These are phyloP conservation scores for Formicarius rufipectus DNA, from an alignment of 2,113 vertebrate species.

Conservation along the genomic window DNA sequence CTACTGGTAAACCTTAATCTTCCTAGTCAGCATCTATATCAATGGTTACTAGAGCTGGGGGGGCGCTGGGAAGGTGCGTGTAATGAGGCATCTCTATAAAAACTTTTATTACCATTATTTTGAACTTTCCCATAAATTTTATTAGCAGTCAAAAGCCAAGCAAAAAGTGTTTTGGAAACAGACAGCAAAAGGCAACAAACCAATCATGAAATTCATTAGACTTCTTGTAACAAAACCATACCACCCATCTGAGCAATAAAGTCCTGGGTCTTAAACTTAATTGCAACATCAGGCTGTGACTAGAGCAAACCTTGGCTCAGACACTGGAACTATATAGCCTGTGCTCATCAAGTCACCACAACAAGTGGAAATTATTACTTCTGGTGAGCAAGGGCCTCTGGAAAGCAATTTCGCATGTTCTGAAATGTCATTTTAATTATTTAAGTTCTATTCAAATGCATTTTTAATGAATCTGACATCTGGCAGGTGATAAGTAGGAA, in stretches of 20 bases:
- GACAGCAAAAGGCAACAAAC: not conserved
- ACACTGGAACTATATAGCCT: not conserved
- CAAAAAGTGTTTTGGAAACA: not conserved
- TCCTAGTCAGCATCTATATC: not conserved
- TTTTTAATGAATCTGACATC: slow-evolving; percentile 35
- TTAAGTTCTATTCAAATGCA: slow-evolving; percentile 27
- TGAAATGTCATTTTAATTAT: slow-evolving; percentile 35
- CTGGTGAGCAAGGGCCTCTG: not conserved
- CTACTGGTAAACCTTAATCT: not conserved
- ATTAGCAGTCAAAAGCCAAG: not conserved
- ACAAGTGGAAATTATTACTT: slow-evolving; percentile 28
- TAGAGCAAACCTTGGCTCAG: not conserved
- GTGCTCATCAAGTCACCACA: not conserved
- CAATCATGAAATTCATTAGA: slow-evolving; percentile 39
- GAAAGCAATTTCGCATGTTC: slow-evolving; percentile 8
- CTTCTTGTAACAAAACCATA: not conserved
- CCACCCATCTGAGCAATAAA: slow-evolving; percentile 26
- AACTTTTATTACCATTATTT: not conserved
- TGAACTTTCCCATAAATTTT: slow-evolving; percentile 10
- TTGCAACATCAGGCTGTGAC: not conserved
- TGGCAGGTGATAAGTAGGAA: slow-evolving; percentile 15
- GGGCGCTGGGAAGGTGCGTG: too few relatives aligned
- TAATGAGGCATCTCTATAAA: not conserved
- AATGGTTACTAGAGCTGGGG: not conserved
- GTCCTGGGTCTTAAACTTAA: slow-evolving; percentile 19